Evolutionary conservation across 2,888 invertebrate species (phyloP).

Genomic region (Noctua fimbriata): DNA sequence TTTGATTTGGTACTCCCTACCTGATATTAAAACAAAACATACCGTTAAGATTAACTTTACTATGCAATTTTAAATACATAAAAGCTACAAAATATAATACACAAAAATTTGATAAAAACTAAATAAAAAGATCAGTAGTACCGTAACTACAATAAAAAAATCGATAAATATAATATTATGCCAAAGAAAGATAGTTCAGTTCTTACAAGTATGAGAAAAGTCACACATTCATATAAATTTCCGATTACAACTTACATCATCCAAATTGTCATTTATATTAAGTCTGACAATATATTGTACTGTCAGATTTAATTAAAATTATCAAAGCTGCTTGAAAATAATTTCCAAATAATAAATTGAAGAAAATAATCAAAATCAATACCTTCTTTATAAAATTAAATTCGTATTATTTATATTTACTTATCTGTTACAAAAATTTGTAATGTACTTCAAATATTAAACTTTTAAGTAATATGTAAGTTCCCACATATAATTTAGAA

Average conservation of each 20-base stretch:
- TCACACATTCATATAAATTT: slow-evolving; percentile 12
- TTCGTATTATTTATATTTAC: slow-evolving; percentile 12
- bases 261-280: slow-evolving; percentile 3
- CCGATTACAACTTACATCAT: neutral
- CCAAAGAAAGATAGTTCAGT: slow-evolving; percentile 64
- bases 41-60: slow-evolving; percentile 76
- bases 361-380: neutral
- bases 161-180: slow-evolving; percentile 60
- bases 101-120: slow-evolving; percentile 72
- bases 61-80: slow-evolving; percentile 79
- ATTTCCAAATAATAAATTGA: neutral
- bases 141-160: slow-evolving; percentile 53
- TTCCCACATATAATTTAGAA: slow-evolving; percentile 40
- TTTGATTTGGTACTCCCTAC: neutral
- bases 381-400: slow-evolving; percentile 15
- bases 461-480: slow-evolving; percentile 22
- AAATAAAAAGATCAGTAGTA: slow-evolving; percentile 62
- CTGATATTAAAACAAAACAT: slow-evolving; percentile 54
- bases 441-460: slow-evolving; percentile 40
- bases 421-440: slow-evolving; percentile 9
- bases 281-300: neutral
- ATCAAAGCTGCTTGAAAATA: neutral
- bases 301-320: neutral
- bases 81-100: slow-evolving; percentile 76
- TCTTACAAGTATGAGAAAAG: slow-evolving; percentile 37